These are phyloP conservation scores for Dorcus parallelipipedus DNA, from an alignment of 2,888 invertebrate species.

Conservation along the genomic window DNA sequence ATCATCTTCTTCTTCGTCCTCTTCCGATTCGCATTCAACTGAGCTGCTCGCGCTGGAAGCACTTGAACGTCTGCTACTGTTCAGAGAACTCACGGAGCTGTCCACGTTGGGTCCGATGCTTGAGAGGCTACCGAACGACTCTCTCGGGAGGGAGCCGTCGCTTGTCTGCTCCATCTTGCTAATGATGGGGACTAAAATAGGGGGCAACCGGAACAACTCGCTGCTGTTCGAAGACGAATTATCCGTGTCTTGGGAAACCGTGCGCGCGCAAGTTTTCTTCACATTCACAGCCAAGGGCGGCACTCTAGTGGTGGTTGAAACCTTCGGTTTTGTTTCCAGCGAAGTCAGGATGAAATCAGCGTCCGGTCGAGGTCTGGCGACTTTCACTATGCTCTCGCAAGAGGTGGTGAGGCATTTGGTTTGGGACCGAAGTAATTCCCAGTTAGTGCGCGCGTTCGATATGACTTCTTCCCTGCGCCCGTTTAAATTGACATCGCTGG, in stretches of 20 bases:
- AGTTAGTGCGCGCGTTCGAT: conserved; percentile 81
- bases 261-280: conserved; percentile 48
- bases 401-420: conserved; percentile 56
- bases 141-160: conserved; percentile 20
- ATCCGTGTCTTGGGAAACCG: conserved; percentile 58
- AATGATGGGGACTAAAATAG: conserved; percentile 67
- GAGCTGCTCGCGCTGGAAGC: conserved; percentile 39
- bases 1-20: conserved; percentile 41
- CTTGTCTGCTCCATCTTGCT: conserved; percentile 56
- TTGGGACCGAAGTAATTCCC: conserved; percentile 72
- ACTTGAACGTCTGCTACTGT: conserved; percentile 35
- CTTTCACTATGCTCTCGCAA: conserved; percentile 37
- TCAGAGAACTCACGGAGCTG: conserved; percentile 49
- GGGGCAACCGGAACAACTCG: conserved; percentile 59
- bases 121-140: conserved; percentile 60
- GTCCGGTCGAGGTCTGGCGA: conserved; percentile 43
- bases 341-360: conserved; percentile 46
- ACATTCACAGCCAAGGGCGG: conserved; percentile 49
- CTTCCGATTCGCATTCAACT: conserved; percentile 40
- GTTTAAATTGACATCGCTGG: conserved; percentile 54
- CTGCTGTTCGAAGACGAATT: conserved; percentile 58
- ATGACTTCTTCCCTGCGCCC: conserved; percentile 79
- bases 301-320: conserved; percentile 29
- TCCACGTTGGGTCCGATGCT: conserved; percentile 70
- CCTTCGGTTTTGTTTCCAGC: conserved; percentile 24